Percentiles rank a stretch among this genome's conserved stretches.
Evolutionary conservation across 2,888 invertebrate species (phyloP).

Genomic region (Camptogramma bilineatum): DNA sequence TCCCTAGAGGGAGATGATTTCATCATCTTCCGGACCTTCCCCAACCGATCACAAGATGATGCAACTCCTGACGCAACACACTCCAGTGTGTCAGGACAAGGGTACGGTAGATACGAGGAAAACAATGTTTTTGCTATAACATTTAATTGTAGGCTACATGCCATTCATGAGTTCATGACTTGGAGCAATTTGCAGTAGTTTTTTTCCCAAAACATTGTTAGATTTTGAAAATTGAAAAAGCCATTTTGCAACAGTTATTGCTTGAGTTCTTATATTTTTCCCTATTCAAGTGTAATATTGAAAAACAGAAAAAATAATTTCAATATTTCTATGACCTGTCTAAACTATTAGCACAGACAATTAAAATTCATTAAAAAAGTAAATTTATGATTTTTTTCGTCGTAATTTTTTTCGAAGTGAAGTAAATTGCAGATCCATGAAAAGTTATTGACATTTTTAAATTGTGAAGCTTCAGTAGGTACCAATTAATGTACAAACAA

Average conservation of each 20-base stretch:
- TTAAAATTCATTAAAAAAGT: too few species aligned
- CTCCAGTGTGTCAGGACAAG: neutral
- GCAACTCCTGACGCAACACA: conserved; percentile 16
- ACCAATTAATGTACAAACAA: too few species aligned
- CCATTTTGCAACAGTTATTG: conserved; percentile 3
- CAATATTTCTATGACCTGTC: too few species aligned
- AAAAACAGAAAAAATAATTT: neutral
- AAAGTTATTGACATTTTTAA: too few species aligned
- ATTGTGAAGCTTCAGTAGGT: too few species aligned
- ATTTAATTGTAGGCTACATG: conserved; percentile 1
- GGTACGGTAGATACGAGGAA: conserved; percentile 7
- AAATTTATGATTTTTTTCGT: too few species aligned
- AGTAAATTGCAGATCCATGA: too few species aligned
- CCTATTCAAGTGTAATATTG: neutral
- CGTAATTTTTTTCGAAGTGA: too few species aligned
- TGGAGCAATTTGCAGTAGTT: neutral
- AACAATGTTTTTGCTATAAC: conserved; percentile 2
- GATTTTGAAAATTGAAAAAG: neutral
- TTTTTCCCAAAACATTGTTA: neutral
- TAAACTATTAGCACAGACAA: too few species aligned
- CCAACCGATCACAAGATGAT: conserved; percentile 5
- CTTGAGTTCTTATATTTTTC: neutral
- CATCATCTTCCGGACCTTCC: conserved; percentile 7
- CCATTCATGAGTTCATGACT: neutral
- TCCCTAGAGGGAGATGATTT: neutral